A percentile compares a stretch with the other conserved stretches of the same genome.
Conservation (phyloP, 2,888 invertebrate species). For the Lampropteryx suffumata region DNA sequence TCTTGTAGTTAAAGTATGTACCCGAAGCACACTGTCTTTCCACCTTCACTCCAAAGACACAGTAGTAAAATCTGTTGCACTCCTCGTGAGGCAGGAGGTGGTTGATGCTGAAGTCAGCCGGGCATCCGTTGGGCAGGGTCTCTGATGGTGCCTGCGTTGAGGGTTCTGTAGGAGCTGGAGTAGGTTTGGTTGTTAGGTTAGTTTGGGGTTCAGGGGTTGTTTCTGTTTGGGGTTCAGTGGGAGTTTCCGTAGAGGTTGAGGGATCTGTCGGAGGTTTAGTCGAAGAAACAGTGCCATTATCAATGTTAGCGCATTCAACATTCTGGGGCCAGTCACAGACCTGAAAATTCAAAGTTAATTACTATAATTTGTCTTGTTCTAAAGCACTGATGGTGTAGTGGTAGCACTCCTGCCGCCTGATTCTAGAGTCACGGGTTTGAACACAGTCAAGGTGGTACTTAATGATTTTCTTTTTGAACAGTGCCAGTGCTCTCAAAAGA, state of each 20-base stretch:
- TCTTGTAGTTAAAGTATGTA: slow-evolving; percentile 37
- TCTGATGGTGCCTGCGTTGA: neutral
- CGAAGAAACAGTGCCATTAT: neutral
- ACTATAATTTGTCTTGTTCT: no score
- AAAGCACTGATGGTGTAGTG: no score
- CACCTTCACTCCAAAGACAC: slow-evolving; percentile 41
- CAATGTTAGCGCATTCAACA: neutral
- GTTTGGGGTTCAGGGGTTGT: no score
- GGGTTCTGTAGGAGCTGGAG: neutral
- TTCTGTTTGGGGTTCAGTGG: no score
- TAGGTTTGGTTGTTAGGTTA: neutral
- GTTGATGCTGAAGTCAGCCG: slow-evolving; percentile 38
- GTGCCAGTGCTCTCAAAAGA: no score
- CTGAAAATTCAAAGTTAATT: neutral
- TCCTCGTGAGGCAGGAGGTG: slow-evolving; percentile 46
- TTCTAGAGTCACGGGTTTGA: no score
- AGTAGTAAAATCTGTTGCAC: slow-evolving; percentile 49
- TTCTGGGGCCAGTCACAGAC: neutral
- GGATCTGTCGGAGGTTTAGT: slow-evolving; percentile 1
- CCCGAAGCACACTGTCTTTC: slow-evolving; percentile 37
- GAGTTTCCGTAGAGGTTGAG: neutral
- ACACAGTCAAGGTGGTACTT: no score
- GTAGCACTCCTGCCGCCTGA: no score
- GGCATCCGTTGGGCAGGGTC: slow-evolving; percentile 17
- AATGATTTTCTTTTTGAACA: no score